Conservation (phyloP, 2,113 vertebrate genomes). For the Psittacus erithacus region DNA sequence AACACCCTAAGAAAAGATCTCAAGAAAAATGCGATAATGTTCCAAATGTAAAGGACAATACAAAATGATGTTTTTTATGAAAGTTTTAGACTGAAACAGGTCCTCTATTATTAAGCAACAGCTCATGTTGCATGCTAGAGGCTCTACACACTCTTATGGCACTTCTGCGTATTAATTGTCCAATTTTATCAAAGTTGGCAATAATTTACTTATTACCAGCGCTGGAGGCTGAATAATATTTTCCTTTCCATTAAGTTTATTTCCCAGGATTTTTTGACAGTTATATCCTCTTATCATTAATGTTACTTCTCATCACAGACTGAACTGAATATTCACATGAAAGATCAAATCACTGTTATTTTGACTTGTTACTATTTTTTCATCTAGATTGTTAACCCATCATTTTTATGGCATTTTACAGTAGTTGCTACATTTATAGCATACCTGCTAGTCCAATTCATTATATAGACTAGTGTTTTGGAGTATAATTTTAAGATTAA, state of each 20-base stretch:
- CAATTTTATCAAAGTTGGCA: conserved; percentile 65
- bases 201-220: conserved; percentile 71
- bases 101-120: conserved; percentile 66
- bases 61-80: conserved; percentile 65
- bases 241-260: conserved; percentile 64
- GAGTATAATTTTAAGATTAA: neutral
- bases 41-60: conserved; percentile 59
- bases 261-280: conserved; percentile 40
- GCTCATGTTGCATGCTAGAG: conserved; percentile 59
- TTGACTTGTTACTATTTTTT: conserved; percentile 64
- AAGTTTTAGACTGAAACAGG: conserved; percentile 43
- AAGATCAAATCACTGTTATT: conserved; percentile 71
- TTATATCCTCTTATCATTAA: conserved; percentile 29
- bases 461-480: neutral
- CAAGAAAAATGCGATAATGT: conserved; percentile 70
- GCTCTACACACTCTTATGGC: neutral
- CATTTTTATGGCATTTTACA: conserved; percentile 59
- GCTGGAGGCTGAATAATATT: conserved; percentile 66
- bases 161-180: conserved; percentile 67
- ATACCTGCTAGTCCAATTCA: conserved; percentile 25
- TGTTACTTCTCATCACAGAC: conserved; percentile 62
- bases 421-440: conserved; percentile 50
- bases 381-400: conserved; percentile 72
- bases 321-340: conserved; percentile 65
- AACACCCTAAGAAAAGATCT: conserved; percentile 69